Percentiles rank a stretch among this genome's conserved stretches.
These are phyloP conservation scores for Campylorhamphus procurvoides DNA, from an alignment of 2,113 vertebrate species.

Conservation along the genomic window DNA sequence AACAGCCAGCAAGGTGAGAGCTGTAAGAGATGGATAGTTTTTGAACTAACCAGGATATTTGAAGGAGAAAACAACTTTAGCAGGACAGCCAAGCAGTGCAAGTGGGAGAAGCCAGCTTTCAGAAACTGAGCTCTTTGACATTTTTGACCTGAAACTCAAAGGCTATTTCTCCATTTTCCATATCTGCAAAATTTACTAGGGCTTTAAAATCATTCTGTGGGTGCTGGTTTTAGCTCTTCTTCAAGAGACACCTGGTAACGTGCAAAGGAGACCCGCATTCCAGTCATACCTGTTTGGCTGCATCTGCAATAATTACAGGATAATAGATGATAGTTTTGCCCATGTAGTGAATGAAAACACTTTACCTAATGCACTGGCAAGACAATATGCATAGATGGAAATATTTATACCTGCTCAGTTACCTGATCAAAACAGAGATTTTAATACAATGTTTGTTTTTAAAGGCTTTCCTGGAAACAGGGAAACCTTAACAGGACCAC, in stretches of 20 bases:
- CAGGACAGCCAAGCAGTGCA: not conserved
- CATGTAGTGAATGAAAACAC: not conserved
- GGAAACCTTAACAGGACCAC: not conserved
- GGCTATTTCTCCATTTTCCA: not conserved
- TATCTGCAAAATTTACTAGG: not conserved
- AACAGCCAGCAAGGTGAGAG: not conserved
- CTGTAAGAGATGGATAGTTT: not conserved
- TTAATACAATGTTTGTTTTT: not conserved
- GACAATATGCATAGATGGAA: not conserved
- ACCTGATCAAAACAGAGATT: not conserved
- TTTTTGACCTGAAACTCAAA: not conserved
- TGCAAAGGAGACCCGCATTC: not conserved
- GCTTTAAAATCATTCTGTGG: not conserved
- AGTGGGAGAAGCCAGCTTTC: not conserved
- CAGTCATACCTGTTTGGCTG: not conserved
- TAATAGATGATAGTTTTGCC: not conserved
- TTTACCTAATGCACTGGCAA: not conserved
- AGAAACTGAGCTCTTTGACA: not conserved
- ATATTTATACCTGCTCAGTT: not conserved
- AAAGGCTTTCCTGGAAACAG: not conserved
- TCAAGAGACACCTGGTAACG: not conserved
- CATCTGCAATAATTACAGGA: not conserved
- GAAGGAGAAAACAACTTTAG: not conserved
- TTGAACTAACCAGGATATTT: not conserved
- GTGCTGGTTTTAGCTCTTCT: not conserved